Evolutionary conservation across 2,888 invertebrate species (phyloP).

Genomic region (Doris montereyensis): DNA sequence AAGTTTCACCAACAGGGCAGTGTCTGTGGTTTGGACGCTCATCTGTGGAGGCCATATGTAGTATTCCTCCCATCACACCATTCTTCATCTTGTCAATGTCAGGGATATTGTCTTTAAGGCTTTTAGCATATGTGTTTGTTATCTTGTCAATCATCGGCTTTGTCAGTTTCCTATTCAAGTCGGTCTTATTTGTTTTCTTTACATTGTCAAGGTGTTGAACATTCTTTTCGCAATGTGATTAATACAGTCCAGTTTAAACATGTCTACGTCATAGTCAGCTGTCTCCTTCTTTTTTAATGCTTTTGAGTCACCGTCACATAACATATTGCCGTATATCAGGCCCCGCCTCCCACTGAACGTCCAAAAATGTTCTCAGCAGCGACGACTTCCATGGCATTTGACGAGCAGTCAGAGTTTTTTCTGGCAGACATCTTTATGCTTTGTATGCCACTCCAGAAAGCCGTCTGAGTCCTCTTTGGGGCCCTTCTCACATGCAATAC

Average conservation of each 20-base stretch:
- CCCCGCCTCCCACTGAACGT: background rate
- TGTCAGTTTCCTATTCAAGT: background rate
- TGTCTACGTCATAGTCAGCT: background rate
- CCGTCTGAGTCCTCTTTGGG: background rate
- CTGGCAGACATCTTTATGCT: background rate
- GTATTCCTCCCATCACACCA: constrained; percentile 13
- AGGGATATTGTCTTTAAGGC: constrained; percentile 1
- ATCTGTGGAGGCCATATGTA: constrained; percentile 25
- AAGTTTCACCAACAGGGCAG: background rate
- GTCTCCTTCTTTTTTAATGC: background rate
- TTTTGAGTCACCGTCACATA: constrained; percentile 18
- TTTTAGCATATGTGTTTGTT: constrained; percentile 13
- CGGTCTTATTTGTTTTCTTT: background rate
- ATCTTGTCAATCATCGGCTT: background rate
- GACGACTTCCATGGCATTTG: constrained; percentile 18
- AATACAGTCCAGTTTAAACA: constrained; percentile 9
- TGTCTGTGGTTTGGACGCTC: background rate
- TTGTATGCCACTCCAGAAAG: background rate
- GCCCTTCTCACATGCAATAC: background rate
- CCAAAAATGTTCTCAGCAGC: background rate
- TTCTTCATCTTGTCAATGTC: constrained; percentile 22
- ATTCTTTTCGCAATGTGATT: constrained; percentile 27
- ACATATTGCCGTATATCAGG: constrained; percentile 5
- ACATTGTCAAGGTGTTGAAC: background rate
- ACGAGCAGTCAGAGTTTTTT: background rate